Evolutionary conservation across 2,888 invertebrate genomes (phyloP).

Genomic region (Balanococcus diminutus): DNA sequence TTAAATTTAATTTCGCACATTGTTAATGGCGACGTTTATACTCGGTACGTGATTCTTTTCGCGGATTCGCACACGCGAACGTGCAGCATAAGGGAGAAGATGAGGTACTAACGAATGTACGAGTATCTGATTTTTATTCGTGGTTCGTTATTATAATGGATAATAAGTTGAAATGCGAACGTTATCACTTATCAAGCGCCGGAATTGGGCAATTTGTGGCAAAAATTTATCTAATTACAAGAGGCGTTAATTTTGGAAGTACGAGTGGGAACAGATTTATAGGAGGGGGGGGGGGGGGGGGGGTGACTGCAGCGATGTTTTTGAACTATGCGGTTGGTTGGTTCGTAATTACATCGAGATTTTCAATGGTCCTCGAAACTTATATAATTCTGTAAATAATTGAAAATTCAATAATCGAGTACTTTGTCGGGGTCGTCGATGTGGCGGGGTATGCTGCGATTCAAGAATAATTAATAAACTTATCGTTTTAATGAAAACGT

Average conservation of each 20-base stretch:
- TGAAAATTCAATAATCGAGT: conserved; percentile 23
- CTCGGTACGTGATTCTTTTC: background rate
- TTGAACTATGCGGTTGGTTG: background rate
- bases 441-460: background rate
- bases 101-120: background rate
- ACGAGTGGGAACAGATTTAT: background rate
- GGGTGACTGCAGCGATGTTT: background rate
- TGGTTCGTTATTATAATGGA: too few relatives aligned
- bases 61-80: background rate
- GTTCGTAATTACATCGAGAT: background rate
- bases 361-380: conserved; percentile 23
- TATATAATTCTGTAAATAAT: conserved; percentile 13
- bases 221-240: background rate
- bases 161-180: background rate
- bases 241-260: background rate
- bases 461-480: conserved; percentile 17
- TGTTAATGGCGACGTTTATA: background rate
- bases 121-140: background rate
- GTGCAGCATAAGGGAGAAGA: background rate
- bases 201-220: background rate
- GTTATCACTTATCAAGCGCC: background rate
- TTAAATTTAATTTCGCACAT: background rate
- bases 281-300: background rate
- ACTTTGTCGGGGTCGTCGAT: background rate
- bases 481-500: conserved; percentile 15